Conservation (phyloP, 2,888 invertebrate genomes). For the Coelopa pilipes region DNA sequence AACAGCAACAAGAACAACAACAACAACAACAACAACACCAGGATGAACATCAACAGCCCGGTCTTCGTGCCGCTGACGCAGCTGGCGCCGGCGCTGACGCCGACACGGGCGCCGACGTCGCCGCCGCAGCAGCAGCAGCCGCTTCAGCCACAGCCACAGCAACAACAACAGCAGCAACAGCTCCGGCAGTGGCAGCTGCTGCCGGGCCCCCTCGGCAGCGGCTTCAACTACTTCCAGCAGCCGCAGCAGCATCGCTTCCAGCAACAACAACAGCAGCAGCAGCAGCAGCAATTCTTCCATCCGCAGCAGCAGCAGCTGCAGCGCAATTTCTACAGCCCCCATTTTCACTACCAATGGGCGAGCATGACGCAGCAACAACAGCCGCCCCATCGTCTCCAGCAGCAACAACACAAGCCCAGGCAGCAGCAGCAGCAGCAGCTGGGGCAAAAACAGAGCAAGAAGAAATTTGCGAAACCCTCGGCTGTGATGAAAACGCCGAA, state of each 20-base stretch:
- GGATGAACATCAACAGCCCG: constrained; percentile 28
- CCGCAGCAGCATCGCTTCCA: background rate
- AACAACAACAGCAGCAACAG: constrained; percentile 1
- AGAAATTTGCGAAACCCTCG: constrained; percentile 1
- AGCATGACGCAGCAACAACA: constrained; percentile 6
- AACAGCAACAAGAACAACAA: constrained; percentile 3
- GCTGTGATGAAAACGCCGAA: background rate
- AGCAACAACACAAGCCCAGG: background rate
- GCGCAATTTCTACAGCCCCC: constrained; percentile 12
- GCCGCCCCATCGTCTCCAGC: background rate
- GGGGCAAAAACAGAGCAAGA: background rate
- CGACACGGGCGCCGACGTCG: background rate
- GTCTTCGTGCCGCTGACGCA: constrained; percentile 21
- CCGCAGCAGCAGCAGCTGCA: background rate
- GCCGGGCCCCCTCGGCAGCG: background rate
- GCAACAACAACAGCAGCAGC: constrained; percentile 13
- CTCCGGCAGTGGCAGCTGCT: constrained; percentile 1
- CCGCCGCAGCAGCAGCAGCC: background rate
- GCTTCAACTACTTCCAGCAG: background rate
- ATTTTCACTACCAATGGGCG: constrained; percentile 16
- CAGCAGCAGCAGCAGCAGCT: constrained; percentile 6
- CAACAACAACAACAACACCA: background rate
- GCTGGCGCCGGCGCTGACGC: background rate
- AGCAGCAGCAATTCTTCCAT: constrained; percentile 9
- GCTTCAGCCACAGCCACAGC: constrained; percentile 8